Evolutionary conservation across 2,113 vertebrate species (phyloP).

Genomic region (Nannobrachium achirus): DNA sequence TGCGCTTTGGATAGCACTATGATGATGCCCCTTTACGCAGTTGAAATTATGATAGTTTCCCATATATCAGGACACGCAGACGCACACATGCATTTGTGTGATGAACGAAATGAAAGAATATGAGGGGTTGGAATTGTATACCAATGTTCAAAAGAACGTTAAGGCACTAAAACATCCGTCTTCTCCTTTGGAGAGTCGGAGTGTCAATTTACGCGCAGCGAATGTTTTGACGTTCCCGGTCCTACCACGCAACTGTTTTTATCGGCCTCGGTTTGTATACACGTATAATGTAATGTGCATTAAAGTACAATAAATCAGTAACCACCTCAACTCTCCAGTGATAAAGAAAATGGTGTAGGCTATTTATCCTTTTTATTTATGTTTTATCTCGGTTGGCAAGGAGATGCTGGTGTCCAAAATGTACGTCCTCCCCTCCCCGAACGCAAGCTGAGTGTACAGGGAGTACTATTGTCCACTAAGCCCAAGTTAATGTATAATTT

Average conservation of each 20-base stretch:
- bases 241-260: conserved; percentile 24
- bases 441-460: conserved; percentile 65
- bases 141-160: not conserved
- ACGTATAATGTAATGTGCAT: conserved; percentile 34
- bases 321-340: conserved; percentile 31
- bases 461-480: conserved; percentile 73
- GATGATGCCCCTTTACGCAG: conserved; percentile 76
- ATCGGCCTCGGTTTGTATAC: conserved; percentile 44
- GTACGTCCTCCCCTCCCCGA: conserved; percentile 57
- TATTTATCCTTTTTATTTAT: conserved; percentile 34
- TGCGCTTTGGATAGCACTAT: conserved; percentile 75
- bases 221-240: conserved; percentile 5
- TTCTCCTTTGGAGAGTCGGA: conserved; percentile 17
- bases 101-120: not conserved
- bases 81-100: not conserved
- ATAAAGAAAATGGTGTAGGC: conserved; percentile 58
- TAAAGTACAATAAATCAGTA: conserved; percentile 61
- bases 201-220: conserved; percentile 72
- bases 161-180: conserved; percentile 6
- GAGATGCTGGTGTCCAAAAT: conserved; percentile 78
- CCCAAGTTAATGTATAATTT: conserved; percentile 94
- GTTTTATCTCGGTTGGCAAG: conserved; percentile 77
- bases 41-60: conserved; percentile 22
- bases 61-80: not conserved
- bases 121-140: not conserved